phyloP scores from a whole-genome alignment of 2,797 vertebrate genomes.

The Sebastes ruberrimus region DNA sequence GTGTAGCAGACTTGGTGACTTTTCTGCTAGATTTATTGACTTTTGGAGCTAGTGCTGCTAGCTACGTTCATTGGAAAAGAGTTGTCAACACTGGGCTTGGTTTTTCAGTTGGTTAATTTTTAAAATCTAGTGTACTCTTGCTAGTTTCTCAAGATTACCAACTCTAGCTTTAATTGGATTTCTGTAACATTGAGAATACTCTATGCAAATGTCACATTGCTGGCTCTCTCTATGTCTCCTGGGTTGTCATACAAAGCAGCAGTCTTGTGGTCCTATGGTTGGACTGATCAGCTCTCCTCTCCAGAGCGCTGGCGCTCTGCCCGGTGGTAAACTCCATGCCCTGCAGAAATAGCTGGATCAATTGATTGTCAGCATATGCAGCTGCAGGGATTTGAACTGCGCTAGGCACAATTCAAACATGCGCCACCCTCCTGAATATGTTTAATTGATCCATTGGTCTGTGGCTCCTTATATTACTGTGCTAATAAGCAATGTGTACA shows the following conservation, averaged over 20 bases:
- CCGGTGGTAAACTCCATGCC: constrained; percentile 55
- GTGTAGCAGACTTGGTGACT: background rate
- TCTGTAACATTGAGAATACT: background rate
- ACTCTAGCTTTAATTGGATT: background rate
- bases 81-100: background rate
- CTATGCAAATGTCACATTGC: background rate
- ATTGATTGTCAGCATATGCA: constrained; percentile 57
- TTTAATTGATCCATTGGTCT: constrained; percentile 52
- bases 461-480: constrained; percentile 45
- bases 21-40: no score
- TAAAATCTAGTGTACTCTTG: background rate
- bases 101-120: background rate
- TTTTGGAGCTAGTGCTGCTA: background rate
- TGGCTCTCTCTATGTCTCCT: background rate
- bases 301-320: constrained; percentile 41
- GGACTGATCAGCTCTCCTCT: constrained; percentile 31
- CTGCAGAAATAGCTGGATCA: constrained; percentile 55
- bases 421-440: constrained; percentile 33
- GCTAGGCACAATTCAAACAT: constrained; percentile 43
- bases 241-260: constrained; percentile 2
- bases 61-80: background rate
- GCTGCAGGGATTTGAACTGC: constrained; percentile 41
- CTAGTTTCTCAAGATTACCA: background rate
- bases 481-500: constrained; percentile 38
- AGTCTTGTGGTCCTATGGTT: constrained; percentile 9